Conservation (phyloP, 1,140 invertebrate genomes). For the Callitettix versicolor region DNA sequence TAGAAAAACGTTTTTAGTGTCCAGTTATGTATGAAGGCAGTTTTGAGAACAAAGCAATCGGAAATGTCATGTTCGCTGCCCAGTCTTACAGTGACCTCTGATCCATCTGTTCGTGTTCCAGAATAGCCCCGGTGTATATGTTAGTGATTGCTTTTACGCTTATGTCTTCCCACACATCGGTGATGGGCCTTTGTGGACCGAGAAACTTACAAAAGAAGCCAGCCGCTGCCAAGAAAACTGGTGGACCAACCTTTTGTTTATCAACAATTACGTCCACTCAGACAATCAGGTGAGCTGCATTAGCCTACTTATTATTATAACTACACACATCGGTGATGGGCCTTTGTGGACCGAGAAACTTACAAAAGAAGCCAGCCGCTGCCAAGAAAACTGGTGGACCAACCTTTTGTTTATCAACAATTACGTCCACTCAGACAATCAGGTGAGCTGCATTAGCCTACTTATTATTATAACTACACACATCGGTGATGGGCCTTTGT, state of each 20-base stretch:
- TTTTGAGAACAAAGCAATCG: no score
- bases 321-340: conserved; percentile 46
- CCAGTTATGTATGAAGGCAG: no score
- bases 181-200: conserved; percentile 54
- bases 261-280: conserved; percentile 70
- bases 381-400: conserved; percentile 67
- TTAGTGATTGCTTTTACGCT: conserved; percentile 53
- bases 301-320: conserved; percentile 21
- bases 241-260: conserved; percentile 76
- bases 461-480: conserved; percentile 31
- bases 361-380: conserved; percentile 48
- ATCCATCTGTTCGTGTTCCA: conserved; percentile 31
- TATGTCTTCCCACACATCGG: conserved; percentile 52
- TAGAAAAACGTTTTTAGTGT: no score
- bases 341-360: conserved; percentile 53
- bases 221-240: conserved; percentile 57
- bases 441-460: no score
- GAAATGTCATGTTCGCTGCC: no score
- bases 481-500: conserved; percentile 53
- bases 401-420: conserved; percentile 81
- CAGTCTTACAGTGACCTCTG: no score
- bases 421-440: conserved; percentile 52
- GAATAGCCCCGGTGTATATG: conserved; percentile 57
- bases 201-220: conserved; percentile 44
- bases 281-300: conserved; percentile 54